Base-by-base conservation (phyloP, 2,113 vertebrate species). In the Verasper variegatus region DNA sequence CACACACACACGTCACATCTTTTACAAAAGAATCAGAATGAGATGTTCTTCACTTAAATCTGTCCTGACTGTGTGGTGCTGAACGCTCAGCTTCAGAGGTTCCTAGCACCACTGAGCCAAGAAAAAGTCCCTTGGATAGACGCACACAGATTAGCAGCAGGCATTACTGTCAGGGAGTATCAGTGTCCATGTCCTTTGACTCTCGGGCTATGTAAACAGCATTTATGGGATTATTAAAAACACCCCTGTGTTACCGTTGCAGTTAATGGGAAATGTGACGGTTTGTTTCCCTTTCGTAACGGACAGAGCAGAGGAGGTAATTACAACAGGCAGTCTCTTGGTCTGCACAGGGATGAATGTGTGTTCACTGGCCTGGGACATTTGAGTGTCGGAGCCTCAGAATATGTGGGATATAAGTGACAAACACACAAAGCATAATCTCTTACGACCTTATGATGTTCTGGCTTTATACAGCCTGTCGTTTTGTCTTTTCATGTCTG, bases 81-180 rank as follows among this genome's bases (percentile, higher is more conserved):
- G 31, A 65, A 72, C 55, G 6, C 72, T 69, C 67, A 56, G 69
- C 71, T 72, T 81, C 70, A 76, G 73, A 79, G 74, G 64, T 66
- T 79, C 31, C 37, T 68, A 31, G 27, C 51, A 6, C 51, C 20
- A 1, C 27, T 3, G 60, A 68, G 83, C 83, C 76, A 83, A 89
- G 85, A 83, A 70, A 79, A 77, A 81, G 80, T 77, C 74, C 57
- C 74, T 21, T 68, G 71, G 82, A 76, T 47, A 51, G 68, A 83
- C 81, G 40, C n/a, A 54, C 56, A 66, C 45, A 56, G 74, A 83
- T 59, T 79, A 85, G 71, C 68, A 78, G 74, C 71, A 47, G 55
- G 63, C 71, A 72, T 86, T 89, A 88, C 88, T 91, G 89, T 89
- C 89, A 90, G 63, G 54, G 70, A 70, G 59, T 17, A 92, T 92